Evolutionary conservation across 1,140 invertebrate genomes (phyloP), one percentile per base, ranked within the genome.

Genomic region (Drosophila insularis): DNA sequence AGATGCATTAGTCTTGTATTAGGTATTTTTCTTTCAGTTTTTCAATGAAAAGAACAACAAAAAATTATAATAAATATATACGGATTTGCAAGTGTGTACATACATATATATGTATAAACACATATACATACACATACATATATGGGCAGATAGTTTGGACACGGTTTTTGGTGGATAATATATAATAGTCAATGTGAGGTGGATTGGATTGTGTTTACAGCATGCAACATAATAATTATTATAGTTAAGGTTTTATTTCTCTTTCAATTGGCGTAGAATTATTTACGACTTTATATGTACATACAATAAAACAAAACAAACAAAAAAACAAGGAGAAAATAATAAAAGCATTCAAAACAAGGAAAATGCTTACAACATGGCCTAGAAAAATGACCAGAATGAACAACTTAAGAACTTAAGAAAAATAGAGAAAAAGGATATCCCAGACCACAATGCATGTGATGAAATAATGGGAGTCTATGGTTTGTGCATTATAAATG

Each of bases 271-370:
- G 63, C 50, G 60, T 80, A 80, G 76, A 79, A 71, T 81, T 82
- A 82, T 50, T 71, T 61, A 63, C 78, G 71, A 80, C 59, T 71
- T 80, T 71, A 76, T 76, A 75, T 81, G 63, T 82, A 82, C 77
- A 84, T 71, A 67, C 64, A 82, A 78, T 81, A 74, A 80, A 62
- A 74, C 62, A 81, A 70, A 63, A 68, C 2, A 27, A 27, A 27
- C 0, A 4, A 6, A 27, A 27, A 27, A 27, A 27, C n/a, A n/a
- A 27, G 27, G n/a, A n/a, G n/a, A n/a, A 27, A 27, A 27, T 27
- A 27, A 27, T 23, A 68, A 74, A 67, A 32, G 27, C 56, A 65
- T 50, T 59, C 59, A 55, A 32, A 40, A 63, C 56, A 65, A 55
- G 46, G 53, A 64, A 70, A 71, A 78, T 73, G 54, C 55, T 35